These are phyloP conservation scores for Varanus salvator DNA, from an alignment of 2,113 vertebrate species.

Conservation along the genomic window DNA sequence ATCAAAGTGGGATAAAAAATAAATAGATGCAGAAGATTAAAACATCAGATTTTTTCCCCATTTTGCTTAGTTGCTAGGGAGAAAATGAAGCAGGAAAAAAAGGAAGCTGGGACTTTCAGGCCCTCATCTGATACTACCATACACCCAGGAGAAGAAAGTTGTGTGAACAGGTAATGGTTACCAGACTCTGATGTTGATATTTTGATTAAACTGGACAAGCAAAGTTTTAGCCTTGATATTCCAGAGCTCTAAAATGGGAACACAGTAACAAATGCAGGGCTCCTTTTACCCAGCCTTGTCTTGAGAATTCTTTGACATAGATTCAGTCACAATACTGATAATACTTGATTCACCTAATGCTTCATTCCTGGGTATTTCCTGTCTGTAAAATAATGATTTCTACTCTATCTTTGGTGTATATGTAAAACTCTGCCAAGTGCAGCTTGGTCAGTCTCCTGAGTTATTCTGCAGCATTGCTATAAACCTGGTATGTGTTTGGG, in stretches of 20 bases:
- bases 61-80: no score
- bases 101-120: no score
- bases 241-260: neutral
- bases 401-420: neutral
- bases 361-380: neutral
- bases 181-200: neutral
- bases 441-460: neutral
- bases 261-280: neutral
- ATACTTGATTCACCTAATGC: no score
- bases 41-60: no score
- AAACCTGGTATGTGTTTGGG: no score
- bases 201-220: neutral
- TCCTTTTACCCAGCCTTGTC: neutral
- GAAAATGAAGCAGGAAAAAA: no score
- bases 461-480: neutral
- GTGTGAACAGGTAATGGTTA: neutral
- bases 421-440: no score
- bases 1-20: no score
- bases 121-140: no score
- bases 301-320: neutral
- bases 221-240: neutral
- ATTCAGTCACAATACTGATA: neutral
- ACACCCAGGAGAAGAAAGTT: neutral
- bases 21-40: no score
- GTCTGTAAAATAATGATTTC: neutral